These are phyloP conservation scores for Microcebus lehilahytsara DNA, from an alignment of 2,113 vertebrate genomes.

Conservation along the genomic window DNA sequence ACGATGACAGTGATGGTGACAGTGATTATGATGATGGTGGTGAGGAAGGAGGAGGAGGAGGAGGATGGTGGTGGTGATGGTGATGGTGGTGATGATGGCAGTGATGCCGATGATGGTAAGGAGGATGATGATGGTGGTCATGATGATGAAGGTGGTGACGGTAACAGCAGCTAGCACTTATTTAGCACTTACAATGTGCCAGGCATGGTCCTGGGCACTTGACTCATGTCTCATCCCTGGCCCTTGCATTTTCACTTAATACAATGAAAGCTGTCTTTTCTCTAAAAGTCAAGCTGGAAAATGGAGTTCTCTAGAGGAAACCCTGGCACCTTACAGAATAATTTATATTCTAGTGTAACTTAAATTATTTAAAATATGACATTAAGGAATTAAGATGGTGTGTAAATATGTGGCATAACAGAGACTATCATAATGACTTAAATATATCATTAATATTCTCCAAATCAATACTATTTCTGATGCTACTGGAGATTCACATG, in stretches of 20 bases:
- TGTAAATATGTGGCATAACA: neutral
- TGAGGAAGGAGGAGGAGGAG: rapidly evolving
- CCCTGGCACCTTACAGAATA: neutral
- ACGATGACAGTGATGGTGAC: rapidly evolving
- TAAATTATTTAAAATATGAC: neutral
- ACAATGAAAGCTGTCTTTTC: neutral
- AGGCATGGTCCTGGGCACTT: neutral
- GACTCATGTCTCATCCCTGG: neutral
- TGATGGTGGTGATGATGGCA: rapidly evolving
- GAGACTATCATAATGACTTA: neutral
- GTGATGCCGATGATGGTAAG: rapidly evolving
- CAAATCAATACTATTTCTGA: neutral
- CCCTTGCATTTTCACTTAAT: neutral
- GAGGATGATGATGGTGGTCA: rapidly evolving
- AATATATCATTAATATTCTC: neutral
- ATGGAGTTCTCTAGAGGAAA: neutral
- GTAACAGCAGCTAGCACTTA: neutral
- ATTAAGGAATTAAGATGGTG: neutral
- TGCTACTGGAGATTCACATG: neutral
- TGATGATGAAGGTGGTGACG: rapidly evolving
- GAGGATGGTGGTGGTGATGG: rapidly evolving
- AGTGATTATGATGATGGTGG: rapidly evolving
- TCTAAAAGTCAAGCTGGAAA: neutral
- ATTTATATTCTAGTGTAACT: neutral
- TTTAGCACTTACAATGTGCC: neutral